phyloP scores from a whole-genome alignment of 2,797 vertebrate species.

The Myotis findleyi region DNA sequence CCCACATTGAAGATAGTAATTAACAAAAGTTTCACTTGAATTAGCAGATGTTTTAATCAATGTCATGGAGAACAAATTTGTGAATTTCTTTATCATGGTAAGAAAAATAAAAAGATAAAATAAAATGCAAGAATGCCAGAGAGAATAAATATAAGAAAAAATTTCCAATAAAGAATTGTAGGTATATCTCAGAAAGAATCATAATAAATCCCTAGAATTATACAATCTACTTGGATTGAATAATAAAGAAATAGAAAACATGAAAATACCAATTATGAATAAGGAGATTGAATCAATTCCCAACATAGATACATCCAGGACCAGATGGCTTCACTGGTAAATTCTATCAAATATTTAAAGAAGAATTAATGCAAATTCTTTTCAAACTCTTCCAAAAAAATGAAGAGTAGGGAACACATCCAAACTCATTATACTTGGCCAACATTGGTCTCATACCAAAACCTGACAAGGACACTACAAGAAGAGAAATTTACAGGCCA shows the following conservation, averaged over 20 bases:
- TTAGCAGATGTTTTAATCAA: conserved; percentile 12
- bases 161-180: not conserved
- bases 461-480: not conserved
- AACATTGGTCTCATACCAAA: not conserved
- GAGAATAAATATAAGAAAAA: not conserved
- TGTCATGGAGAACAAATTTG: not conserved
- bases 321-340: not conserved
- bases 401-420: not conserved
- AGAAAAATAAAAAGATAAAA: not conserved
- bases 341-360: conserved; percentile 29
- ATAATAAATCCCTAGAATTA: not conserved
- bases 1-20: not conserved
- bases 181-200: not conserved
- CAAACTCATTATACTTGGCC: not conserved
- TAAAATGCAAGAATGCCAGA: not conserved
- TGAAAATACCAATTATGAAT: not conserved
- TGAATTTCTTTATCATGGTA: not conserved
- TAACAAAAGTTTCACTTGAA: conserved; percentile 8
- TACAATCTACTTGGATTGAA: not conserved
- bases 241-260: conserved; percentile 16
- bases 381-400: not conserved
- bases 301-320: not conserved
- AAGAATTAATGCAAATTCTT: not conserved
- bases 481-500: not conserved
- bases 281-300: not conserved